A percentile compares a stretch with the other conserved stretches of the same genome.
Evolutionary conservation across 2,888 invertebrate species (phyloP).

Genomic region (Pristionchus japonicus): DNA sequence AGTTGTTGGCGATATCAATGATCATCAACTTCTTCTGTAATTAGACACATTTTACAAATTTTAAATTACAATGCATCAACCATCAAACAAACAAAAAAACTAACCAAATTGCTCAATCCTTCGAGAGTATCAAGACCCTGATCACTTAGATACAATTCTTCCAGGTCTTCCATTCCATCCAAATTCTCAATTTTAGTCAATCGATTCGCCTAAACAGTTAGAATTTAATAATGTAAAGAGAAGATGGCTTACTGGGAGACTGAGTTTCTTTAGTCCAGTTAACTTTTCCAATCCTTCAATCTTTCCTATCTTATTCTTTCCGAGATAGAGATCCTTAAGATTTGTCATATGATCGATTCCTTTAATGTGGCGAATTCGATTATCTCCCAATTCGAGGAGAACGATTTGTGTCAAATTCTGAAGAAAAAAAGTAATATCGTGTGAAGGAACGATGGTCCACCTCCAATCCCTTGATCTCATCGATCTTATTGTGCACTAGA

Average conservation of each 20-base stretch:
- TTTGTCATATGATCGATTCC: constrained; percentile 86
- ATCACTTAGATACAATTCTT: constrained; percentile 92
- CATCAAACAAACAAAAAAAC: constrained; percentile 50
- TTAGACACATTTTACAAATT: background rate
- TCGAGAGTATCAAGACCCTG: constrained; percentile 88
- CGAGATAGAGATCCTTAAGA: constrained; percentile 89
- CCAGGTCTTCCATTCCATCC: constrained; percentile 83
- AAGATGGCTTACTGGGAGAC: constrained; percentile 93
- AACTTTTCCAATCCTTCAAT: constrained; percentile 89
- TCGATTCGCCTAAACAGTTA: constrained; percentile 84
- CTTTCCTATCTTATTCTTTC: constrained; percentile 94
- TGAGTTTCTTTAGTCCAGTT: constrained; percentile 83
- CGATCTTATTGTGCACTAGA: constrained; percentile 78
- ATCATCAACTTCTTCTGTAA: constrained; percentile 82
- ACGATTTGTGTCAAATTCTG: constrained; percentile 83
- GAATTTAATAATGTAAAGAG: background rate
- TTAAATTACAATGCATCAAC: too few relatives aligned
- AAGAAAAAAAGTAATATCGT: background rate
- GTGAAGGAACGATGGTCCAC: background rate
- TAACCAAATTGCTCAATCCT: constrained; percentile 83
- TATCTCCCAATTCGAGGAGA: constrained; percentile 93
- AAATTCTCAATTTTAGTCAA: constrained; percentile 89
- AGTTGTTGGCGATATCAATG: constrained; percentile 91
- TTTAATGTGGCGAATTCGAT: constrained; percentile 85
- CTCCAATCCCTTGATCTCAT: constrained; percentile 76